phyloP scores from a whole-genome alignment of 2,797 vertebrate species.

The Phataginus tricuspis region DNA sequence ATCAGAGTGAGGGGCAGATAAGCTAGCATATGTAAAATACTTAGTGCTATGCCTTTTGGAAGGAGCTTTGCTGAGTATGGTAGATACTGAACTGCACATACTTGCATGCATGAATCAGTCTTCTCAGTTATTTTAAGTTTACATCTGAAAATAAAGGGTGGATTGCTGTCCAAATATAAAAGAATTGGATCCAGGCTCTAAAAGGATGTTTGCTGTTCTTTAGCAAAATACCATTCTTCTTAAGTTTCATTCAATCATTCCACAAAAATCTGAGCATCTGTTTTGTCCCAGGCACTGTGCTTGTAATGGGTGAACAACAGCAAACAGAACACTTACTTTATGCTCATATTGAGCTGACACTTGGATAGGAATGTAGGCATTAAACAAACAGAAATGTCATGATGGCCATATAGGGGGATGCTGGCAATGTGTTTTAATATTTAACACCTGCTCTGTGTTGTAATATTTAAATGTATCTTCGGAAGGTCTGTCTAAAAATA shows the following conservation, averaged over 20 bases:
- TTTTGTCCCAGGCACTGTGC: conserved; percentile 42
- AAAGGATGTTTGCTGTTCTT: conserved; percentile 70
- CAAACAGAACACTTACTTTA: not conserved
- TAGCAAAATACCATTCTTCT: conserved; percentile 73
- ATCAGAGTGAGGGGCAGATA: not conserved
- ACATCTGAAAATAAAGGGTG: conserved; percentile 71
- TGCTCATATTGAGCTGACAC: not conserved
- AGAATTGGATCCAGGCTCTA: conserved; percentile 65
- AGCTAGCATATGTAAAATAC: not conserved
- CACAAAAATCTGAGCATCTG: conserved; percentile 73
- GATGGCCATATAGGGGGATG: not conserved
- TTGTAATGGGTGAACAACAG: not conserved
- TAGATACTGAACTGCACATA: not conserved
- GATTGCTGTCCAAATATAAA: conserved; percentile 56
- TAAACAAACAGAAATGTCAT: not conserved
- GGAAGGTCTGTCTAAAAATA: not conserved
- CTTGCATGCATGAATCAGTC: not conserved
- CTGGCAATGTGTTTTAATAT: not conserved
- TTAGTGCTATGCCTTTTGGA: not conserved
- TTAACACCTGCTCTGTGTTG: not conserved
- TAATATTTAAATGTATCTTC: not conserved
- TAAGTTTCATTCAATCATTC: conserved; percentile 72
- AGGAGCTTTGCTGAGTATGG: not conserved
- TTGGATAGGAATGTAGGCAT: not conserved
- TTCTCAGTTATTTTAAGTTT: conserved; percentile 52